Conservation (phyloP, 2,113 vertebrate species). For the Podarcis raffonei region DNA sequence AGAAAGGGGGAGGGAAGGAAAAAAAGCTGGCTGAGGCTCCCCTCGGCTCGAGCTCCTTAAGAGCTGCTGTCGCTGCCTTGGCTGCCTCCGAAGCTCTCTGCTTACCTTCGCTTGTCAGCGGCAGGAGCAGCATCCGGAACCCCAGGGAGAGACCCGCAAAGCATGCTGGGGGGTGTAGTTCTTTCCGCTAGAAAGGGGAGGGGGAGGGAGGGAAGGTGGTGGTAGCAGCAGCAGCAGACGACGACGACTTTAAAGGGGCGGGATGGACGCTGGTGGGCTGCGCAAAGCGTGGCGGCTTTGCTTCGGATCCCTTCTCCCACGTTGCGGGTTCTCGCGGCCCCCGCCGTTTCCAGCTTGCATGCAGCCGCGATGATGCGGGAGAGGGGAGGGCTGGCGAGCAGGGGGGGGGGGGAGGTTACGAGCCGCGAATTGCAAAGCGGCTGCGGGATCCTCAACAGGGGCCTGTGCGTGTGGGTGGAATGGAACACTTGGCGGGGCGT, state of each 20-base stretch:
- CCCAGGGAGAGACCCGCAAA: conserved; percentile 73
- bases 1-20: too few relatives aligned
- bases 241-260: neutral
- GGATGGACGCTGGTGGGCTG: neutral
- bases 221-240: neutral
- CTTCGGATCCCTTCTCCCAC: neutral
- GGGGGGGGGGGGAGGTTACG: neutral
- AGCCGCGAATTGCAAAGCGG: too few relatives aligned
- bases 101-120: conserved; percentile 73
- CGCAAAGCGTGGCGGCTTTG: neutral
- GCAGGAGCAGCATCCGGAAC: conserved; percentile 71
- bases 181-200: neutral
- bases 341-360: too few relatives aligned
- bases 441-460: too few relatives aligned
- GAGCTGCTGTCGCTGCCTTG: conserved; percentile 49
- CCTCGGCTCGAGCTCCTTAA: neutral
- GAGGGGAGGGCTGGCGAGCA: neutral
- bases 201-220: too few relatives aligned
- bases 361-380: neutral
- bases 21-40: neutral
- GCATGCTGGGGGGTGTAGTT: conserved; percentile 77
- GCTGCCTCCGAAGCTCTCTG: conserved; percentile 54
- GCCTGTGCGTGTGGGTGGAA: neutral
- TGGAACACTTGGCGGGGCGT: neutral
- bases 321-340: too few relatives aligned